Evolutionary conservation across 2,888 invertebrate species (phyloP).

Genomic region (Colletes collaris): DNA sequence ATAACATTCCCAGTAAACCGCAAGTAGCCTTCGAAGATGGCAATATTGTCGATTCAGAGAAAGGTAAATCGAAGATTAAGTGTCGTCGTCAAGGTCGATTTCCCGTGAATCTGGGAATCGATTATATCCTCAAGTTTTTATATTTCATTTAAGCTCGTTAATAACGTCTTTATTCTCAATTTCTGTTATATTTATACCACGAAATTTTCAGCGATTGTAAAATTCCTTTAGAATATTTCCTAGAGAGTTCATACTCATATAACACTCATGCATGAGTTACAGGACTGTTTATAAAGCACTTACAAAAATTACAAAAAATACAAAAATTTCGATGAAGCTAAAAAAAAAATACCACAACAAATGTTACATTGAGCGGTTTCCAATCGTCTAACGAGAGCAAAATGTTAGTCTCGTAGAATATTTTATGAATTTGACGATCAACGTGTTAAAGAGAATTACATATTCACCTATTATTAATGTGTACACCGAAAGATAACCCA

Average conservation of each 20-base stretch:
- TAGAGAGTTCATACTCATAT: neutral
- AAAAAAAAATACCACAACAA: no score
- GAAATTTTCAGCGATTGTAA: neutral
- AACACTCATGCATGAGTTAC: no score
- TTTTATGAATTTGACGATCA: no score
- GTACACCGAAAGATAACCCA: no score
- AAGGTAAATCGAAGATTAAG: constrained; percentile 1
- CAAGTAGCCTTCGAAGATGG: neutral
- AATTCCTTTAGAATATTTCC: neutral
- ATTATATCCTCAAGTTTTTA: neutral
- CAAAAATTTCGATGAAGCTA: no score
- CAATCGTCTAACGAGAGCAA: no score
- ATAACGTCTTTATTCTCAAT: neutral
- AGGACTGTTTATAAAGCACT: no score
- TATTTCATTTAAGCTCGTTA: neutral
- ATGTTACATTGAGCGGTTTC: no score
- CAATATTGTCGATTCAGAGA: neutral
- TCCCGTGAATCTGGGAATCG: neutral
- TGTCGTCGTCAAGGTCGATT: neutral
- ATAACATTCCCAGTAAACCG: neutral
- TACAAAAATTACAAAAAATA: no score
- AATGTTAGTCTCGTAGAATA: no score
- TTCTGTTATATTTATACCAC: neutral
- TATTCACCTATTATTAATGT: no score
- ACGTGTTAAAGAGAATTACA: no score